Evolutionary conservation across 2,113 vertebrate genomes (phyloP), one percentile per base, ranked within the genome.

Genomic region (Eclectus roratus): DNA sequence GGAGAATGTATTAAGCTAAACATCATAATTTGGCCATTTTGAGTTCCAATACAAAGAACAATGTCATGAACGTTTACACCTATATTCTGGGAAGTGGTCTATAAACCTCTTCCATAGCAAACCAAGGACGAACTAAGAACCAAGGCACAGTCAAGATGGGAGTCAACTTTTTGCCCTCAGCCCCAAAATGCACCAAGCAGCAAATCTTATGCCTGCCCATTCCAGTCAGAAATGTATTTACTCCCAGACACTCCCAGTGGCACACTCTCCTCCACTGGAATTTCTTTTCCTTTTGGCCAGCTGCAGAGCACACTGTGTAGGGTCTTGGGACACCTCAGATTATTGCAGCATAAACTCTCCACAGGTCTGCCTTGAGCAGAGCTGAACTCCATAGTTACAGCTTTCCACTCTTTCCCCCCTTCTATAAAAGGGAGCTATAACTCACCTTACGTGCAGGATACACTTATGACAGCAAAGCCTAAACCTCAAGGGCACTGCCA

Each of bases 121-220:
- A 92, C 41, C 31, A 70, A 78, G 66, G 68, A 88, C 44, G 46
- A 87, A 85, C 44, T 46, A 88, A 66, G 49, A 80, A 76, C 29
- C 2, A 5, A 83, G 23, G 29, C 39, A 49, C n/a, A 61, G 31
- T 66, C 25, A 60, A 77, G 49, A 70, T 21, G 27, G 70, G 20
- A 88, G 52, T 89, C 23, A 69, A 7, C 14, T 20, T 58, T 15
- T 24, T 13, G 19, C 31, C 20, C 47, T 10, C 4, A 10, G 39
- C 55, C 68, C 58, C 69, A 60, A 91, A 70, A 70, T 13, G 18
- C 68, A 60, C 1, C 4, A 90, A 89, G 33, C 10, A 10, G 18
- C 25, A 83, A 63, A 66, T 66, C n/a, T 69, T 56, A 71, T 68
- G 15, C 7, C 35, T 72, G 19, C 11, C 11, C 37, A 16, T 80